Evolutionary conservation across 1,140 invertebrate genomes (phyloP).

Genomic region (Andrena cerasifolii): DNA sequence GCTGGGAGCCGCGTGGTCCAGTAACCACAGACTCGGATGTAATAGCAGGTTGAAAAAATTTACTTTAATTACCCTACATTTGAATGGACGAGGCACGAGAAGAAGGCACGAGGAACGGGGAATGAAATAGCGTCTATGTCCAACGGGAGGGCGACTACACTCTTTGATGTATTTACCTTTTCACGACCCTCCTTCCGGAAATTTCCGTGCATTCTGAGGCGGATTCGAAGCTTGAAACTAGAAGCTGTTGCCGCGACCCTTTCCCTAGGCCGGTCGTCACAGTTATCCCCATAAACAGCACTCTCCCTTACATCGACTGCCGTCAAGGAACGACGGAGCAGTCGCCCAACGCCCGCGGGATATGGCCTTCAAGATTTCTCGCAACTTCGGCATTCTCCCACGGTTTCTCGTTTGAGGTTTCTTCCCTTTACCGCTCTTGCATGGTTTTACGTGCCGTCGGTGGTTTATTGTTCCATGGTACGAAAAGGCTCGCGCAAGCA

Average conservation of each 20-base stretch:
- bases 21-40: too few species aligned
- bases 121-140: too few species aligned
- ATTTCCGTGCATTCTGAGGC: neutral
- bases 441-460: conserved; percentile 41
- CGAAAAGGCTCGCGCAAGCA: conserved; percentile 22
- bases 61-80: too few species aligned
- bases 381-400: conserved; percentile 47
- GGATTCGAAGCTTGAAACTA: conserved; percentile 18
- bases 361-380: conserved; percentile 57
- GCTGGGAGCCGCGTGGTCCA: too few species aligned
- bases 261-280: conserved; percentile 14
- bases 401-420: conserved; percentile 5
- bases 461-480: conserved; percentile 29
- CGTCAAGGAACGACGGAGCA: conserved; percentile 51
- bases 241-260: conserved; percentile 5
- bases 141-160: too few species aligned
- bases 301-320: conserved; percentile 35
- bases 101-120: too few species aligned
- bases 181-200: neutral
- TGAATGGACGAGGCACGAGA: too few species aligned
- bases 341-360: conserved; percentile 53
- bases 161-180: conserved; percentile 28
- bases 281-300: conserved; percentile 46
- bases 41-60: too few species aligned
- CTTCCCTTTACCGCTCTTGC: conserved; percentile 50